Percentiles rank a stretch among this genome's conserved stretches.
phyloP scores from a whole-genome alignment of 2,888 invertebrate species.

The Stegophylla sp. region DNA sequence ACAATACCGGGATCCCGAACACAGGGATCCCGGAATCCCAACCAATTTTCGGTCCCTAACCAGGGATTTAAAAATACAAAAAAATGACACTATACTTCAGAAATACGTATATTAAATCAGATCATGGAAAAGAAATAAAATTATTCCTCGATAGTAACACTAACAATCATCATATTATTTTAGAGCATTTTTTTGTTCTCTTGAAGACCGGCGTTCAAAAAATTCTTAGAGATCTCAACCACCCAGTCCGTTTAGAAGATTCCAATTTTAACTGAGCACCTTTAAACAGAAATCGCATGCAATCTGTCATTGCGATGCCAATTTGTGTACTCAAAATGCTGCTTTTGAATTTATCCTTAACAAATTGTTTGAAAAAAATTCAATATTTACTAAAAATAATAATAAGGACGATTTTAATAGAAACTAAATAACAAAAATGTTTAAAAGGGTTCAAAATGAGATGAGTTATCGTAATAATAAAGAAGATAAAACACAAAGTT shows the following conservation, averaged over 20 bases:
- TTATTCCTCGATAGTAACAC: slow-evolving; percentile 61
- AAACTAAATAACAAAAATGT: slow-evolving; percentile 23
- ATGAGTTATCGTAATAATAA: neutral
- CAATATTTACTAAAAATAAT: slow-evolving; percentile 22
- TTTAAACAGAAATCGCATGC: slow-evolving; percentile 61
- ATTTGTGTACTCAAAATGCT: slow-evolving; percentile 60
- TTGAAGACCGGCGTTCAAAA: slow-evolving; percentile 61
- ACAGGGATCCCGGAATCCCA: too few relatives aligned
- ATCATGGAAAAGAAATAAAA: slow-evolving; percentile 60
- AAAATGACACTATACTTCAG: slow-evolving; percentile 61
- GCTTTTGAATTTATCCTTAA: slow-evolving; percentile 58
- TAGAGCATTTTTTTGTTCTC: slow-evolving; percentile 59
- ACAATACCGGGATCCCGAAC: too few relatives aligned
- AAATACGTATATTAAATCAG: slow-evolving; percentile 60
- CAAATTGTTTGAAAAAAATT: slow-evolving; percentile 24
- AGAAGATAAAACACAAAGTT: neutral
- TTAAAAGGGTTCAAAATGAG: neutral
- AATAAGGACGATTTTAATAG: slow-evolving; percentile 27
- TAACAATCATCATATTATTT: slow-evolving; percentile 60
- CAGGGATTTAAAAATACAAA: too few relatives aligned
- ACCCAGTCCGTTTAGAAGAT: slow-evolving; percentile 48
- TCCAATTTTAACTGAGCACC: slow-evolving; percentile 60
- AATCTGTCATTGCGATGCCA: slow-evolving; percentile 60
- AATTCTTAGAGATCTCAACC: slow-evolving; percentile 60
- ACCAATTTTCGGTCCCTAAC: too few relatives aligned